Conservation (phyloP, 2,888 invertebrate species). For the Thyatira batis region DNA sequence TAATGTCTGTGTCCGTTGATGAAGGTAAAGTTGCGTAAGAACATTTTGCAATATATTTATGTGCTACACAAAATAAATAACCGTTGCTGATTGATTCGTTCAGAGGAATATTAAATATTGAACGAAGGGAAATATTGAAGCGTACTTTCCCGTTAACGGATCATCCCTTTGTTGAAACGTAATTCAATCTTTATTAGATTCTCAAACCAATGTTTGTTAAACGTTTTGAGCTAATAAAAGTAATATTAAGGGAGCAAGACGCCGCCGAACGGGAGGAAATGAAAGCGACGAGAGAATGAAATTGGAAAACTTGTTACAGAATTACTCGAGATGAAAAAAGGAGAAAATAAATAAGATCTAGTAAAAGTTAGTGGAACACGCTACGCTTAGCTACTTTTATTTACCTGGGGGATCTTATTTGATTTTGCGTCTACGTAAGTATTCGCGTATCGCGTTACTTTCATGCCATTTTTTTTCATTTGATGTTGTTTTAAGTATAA, state of each 20-base stretch:
- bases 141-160: constrained; percentile 17
- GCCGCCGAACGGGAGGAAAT: constrained; percentile 72
- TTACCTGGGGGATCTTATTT: constrained; percentile 40
- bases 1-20: constrained; percentile 27
- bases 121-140: constrained; percentile 6
- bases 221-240: constrained; percentile 80
- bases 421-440: constrained; percentile 25
- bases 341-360: constrained; percentile 70
- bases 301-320: constrained; percentile 82
- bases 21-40: constrained; percentile 20
- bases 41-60: neutral
- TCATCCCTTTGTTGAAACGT: constrained; percentile 54
- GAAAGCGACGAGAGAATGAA: constrained; percentile 79
- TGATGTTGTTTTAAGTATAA: neutral
- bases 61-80: constrained; percentile 11
- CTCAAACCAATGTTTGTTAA: constrained; percentile 78
- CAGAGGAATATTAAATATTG: constrained; percentile 14
- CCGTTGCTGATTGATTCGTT: constrained; percentile 5
- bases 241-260: constrained; percentile 72
- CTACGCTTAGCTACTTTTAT: constrained; percentile 36
- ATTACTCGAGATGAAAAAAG: constrained; percentile 73
- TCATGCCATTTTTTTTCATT: neutral
- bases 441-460: constrained; percentile 1
- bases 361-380: constrained; percentile 64
- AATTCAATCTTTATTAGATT: constrained; percentile 71